Conservation (phyloP, 2,888 invertebrate species). For the Diaperis boleti region DNA sequence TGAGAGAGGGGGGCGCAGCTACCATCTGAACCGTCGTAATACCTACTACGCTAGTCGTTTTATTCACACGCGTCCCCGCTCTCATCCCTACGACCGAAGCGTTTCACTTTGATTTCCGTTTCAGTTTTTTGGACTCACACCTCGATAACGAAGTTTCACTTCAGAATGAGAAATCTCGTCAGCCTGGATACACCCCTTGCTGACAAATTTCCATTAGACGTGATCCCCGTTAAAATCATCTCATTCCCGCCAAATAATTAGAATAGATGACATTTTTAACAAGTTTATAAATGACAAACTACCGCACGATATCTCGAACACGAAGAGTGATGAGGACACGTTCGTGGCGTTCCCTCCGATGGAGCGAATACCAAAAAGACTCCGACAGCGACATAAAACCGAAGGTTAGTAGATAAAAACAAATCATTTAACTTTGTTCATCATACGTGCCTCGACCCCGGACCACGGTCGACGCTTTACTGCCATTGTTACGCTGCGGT, state of each 20-base stretch:
- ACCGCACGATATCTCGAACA: conserved; percentile 12
- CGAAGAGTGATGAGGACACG: conserved; percentile 19
- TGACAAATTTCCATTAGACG: not conserved
- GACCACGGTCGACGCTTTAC: conserved; percentile 19
- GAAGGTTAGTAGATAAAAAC: conserved; percentile 32
- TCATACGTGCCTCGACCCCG: conserved; percentile 32
- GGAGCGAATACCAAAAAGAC: conserved; percentile 22
- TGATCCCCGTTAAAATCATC: not conserved
- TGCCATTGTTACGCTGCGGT: no score
- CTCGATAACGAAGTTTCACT: no score
- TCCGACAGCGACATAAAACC: conserved; percentile 29
- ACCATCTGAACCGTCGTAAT: no score
- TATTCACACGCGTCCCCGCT: no score
- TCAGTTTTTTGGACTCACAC: no score
- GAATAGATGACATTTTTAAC: conserved; percentile 29
- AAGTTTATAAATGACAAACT: conserved; percentile 30
- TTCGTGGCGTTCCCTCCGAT: conserved; percentile 3
- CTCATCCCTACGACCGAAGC: no score
- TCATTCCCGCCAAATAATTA: conserved; percentile 15
- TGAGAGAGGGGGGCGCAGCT: no score
- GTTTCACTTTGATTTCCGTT: no score
- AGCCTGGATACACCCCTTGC: not conserved
- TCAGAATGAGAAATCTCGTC: no score
- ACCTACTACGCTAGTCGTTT: no score
- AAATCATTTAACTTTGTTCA: conserved; percentile 39